These are phyloP conservation scores for Athalia circularis DNA, from an alignment of 2,888 invertebrate genomes.

Conservation along the genomic window DNA sequence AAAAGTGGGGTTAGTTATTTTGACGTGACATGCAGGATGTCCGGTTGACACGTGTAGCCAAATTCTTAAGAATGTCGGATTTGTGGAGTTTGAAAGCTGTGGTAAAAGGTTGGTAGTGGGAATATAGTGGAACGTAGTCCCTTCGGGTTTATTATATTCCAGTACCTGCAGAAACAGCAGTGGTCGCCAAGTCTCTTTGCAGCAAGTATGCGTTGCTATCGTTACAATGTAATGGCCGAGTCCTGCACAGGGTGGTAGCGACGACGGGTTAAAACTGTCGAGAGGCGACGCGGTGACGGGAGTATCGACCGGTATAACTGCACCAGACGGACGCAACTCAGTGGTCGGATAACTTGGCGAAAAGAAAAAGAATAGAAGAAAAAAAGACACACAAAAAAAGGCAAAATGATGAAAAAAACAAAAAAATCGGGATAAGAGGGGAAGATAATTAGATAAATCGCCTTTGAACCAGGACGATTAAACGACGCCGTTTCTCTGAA, in stretches of 20 bases:
- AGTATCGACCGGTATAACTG: conserved; percentile 65
- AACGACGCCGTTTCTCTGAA: conserved; percentile 26
- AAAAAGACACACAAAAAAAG: conserved; percentile 51
- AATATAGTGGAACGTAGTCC: conserved; percentile 8
- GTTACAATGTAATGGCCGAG: conserved; percentile 63
- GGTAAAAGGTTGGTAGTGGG: background rate
- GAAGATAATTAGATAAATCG: conserved; percentile 62
- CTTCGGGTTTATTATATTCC: conserved; percentile 24
- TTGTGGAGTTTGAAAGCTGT: background rate
- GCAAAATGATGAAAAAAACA: conserved; percentile 43
- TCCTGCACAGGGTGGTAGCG: conserved; percentile 27
- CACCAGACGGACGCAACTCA: conserved; percentile 61
- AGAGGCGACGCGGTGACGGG: conserved; percentile 51
- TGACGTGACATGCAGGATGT: too few species aligned
- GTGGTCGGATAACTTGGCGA: conserved; percentile 52
- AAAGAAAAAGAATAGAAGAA: conserved; percentile 51
- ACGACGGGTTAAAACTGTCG: conserved; percentile 46
- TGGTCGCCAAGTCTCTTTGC: conserved; percentile 54
- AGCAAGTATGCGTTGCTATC: conserved; percentile 64
- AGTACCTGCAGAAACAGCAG: conserved; percentile 7
- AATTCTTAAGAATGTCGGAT: background rate
- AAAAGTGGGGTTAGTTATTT: too few species aligned
- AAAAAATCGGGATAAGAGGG: conserved; percentile 39
- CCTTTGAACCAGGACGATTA: conserved; percentile 43
- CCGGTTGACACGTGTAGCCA: background rate